These are phyloP conservation scores for Phrynosoma platyrhinos DNA, from an alignment of 2,113 vertebrate genomes.

Conservation along the genomic window DNA sequence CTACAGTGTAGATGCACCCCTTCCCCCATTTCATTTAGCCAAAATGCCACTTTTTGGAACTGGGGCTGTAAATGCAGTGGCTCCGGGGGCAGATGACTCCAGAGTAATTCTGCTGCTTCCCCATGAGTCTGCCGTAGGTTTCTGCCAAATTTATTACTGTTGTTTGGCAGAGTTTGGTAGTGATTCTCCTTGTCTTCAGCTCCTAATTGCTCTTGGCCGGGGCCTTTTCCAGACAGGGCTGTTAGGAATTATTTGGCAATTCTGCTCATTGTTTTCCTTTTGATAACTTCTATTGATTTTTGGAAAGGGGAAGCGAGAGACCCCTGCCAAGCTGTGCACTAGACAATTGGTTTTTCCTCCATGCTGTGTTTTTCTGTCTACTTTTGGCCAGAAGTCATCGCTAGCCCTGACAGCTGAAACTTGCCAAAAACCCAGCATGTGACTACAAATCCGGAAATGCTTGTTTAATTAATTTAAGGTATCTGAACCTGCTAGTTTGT, in stretches of 20 bases:
- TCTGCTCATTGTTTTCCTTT: slow-evolving; percentile 17
- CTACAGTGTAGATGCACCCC: too few species aligned
- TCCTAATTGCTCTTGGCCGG: slow-evolving; percentile 28
- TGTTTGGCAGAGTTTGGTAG: neutral
- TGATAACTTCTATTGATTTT: slow-evolving; percentile 39
- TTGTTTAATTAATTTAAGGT: slow-evolving; percentile 25
- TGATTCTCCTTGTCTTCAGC: neutral
- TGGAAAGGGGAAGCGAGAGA: slow-evolving; percentile 12
- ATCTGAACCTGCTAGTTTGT: slow-evolving; percentile 11
- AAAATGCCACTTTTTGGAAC: neutral
- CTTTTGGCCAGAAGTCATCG: neutral
- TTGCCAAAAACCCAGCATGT: neutral
- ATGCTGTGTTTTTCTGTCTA: neutral
- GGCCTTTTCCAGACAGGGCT: slow-evolving; percentile 29
- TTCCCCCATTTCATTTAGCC: neutral
- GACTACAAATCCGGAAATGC: slow-evolving; percentile 22
- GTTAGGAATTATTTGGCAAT: slow-evolving; percentile 22
- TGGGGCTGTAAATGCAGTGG: neutral
- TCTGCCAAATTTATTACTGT: slow-evolving; percentile 6
- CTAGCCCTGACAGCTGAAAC: rapidly evolving
- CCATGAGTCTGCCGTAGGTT: neutral
- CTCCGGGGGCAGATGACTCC: neutral
- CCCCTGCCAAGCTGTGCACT: neutral
- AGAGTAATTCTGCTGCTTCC: neutral
- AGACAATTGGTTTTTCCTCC: slow-evolving; percentile 1